Conservation (phyloP, 2,888 invertebrate species). For the Ryuthela nishihirai region DNA sequence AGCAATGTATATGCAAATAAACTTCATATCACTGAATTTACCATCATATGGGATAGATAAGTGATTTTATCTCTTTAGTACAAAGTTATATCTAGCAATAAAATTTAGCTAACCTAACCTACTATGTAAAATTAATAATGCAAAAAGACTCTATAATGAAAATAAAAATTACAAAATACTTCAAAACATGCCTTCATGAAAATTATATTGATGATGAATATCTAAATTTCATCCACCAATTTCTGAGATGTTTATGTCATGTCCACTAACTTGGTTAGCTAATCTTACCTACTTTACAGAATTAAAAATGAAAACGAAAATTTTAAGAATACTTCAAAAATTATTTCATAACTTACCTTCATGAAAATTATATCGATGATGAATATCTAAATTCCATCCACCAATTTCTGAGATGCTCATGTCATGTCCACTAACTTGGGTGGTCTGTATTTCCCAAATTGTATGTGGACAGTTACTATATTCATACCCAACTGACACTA, state of each 20-base stretch:
- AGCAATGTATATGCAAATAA: no score
- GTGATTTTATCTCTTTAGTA: no score
- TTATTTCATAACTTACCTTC: constrained; percentile 67
- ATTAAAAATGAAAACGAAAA: no score
- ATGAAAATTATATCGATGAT: constrained; percentile 98
- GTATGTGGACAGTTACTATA: constrained; percentile 80
- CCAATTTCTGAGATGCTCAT: constrained; percentile 95
- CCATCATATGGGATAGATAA: no score
- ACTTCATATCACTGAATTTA: no score
- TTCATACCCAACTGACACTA: constrained; percentile 76
- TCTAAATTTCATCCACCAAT: constrained; percentile 97
- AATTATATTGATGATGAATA: constrained; percentile 97
- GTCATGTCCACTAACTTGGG: constrained; percentile 90
- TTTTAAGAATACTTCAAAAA: no score
- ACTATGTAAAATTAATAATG: no score
- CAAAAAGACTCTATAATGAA: no score
- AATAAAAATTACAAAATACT: no score
- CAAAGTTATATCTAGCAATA: no score
- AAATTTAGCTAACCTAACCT: no score
- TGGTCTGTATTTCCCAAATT: constrained; percentile 93
- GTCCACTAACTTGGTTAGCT: constrained; percentile 87
- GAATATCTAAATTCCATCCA: constrained; percentile 96
- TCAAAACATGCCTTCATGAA: constrained; percentile 74
- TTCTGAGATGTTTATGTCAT: constrained; percentile 93
- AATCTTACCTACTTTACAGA: no score